These are phyloP conservation scores for Cyrtodaria siliqua DNA, from an alignment of 2,888 invertebrate genomes.

Conservation along the genomic window DNA sequence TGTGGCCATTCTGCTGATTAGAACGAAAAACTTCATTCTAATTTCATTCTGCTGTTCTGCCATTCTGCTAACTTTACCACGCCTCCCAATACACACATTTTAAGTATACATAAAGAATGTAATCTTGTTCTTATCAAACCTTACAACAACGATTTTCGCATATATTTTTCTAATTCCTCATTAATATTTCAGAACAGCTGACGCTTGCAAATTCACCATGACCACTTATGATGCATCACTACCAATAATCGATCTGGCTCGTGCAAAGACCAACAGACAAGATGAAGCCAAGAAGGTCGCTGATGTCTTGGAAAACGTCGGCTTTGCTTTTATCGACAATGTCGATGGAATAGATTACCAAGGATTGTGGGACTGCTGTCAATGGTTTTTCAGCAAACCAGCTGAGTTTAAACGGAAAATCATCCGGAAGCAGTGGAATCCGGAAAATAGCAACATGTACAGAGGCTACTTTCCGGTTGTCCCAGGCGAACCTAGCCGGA, in stretches of 20 bases:
- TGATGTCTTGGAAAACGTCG: conserved; percentile 68
- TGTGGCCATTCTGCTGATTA: too few species aligned
- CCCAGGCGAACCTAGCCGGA: conserved; percentile 66
- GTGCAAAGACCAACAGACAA: conserved; percentile 48
- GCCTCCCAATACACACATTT: too few species aligned
- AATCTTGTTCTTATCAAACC: too few species aligned
- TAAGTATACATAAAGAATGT: too few species aligned
- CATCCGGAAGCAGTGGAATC: conserved; percentile 69
- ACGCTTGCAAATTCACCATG: conserved; percentile 15
- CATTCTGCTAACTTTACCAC: too few species aligned
- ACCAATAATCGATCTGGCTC: conserved; percentile 67
- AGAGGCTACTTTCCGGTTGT: conserved; percentile 75
- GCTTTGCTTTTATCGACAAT: conserved; percentile 74
- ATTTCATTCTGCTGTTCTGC: too few species aligned
- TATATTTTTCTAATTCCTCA: too few species aligned
- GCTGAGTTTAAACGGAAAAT: conserved; percentile 58
- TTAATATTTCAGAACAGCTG: too few species aligned
- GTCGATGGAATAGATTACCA: conserved; percentile 67
- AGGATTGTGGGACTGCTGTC: conserved; percentile 59
- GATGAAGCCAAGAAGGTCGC: conserved; percentile 65
- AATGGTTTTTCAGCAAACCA: conserved; percentile 70
- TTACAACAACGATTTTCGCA: too few species aligned
- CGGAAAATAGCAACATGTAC: conserved; percentile 68
- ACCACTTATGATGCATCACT: conserved; percentile 28
- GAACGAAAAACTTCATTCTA: too few species aligned